Evolutionary conservation across 1,140 invertebrate species (phyloP).

Genomic region (Scaptomyza montana): DNA sequence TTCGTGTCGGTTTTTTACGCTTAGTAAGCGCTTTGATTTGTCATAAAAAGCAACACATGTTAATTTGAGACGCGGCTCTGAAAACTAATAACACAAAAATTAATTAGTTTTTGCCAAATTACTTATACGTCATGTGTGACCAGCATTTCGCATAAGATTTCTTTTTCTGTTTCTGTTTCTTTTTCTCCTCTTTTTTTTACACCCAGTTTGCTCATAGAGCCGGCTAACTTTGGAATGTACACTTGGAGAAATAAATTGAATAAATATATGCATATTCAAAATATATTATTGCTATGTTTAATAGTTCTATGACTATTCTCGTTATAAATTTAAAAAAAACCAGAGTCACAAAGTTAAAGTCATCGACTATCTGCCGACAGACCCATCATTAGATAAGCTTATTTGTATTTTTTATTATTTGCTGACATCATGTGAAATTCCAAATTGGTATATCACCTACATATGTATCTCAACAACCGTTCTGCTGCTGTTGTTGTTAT

Average conservation of each 20-base stretch:
- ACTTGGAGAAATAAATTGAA: no score
- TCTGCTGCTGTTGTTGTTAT: neutral
- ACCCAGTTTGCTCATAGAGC: neutral
- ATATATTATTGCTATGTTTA: no score
- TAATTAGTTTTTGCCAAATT: slow-evolving; percentile 54
- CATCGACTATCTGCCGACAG: no score
- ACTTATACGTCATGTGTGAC: slow-evolving; percentile 63
- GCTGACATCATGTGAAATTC: slow-evolving; percentile 77
- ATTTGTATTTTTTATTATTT: slow-evolving; percentile 55
- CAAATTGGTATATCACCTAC: slow-evolving; percentile 56
- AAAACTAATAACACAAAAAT: slow-evolving; percentile 32
- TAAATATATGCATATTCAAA: no score
- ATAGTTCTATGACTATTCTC: no score
- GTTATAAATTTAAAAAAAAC: no score
- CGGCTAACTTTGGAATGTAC: no score
- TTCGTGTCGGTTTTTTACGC: slow-evolving; percentile 70
- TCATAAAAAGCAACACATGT: slow-evolving; percentile 64
- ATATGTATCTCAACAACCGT: slow-evolving; percentile 1
- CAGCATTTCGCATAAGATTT: slow-evolving; percentile 52
- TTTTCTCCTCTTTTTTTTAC: no score
- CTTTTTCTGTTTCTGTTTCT: slow-evolving; percentile 14
- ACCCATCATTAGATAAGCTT: slow-evolving; percentile 45
- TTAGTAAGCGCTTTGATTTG: slow-evolving; percentile 69
- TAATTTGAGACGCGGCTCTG: slow-evolving; percentile 49
- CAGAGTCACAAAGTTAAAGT: no score